Evolutionary conservation across 2,888 invertebrate genomes (phyloP), one percentile per base, ranked within the genome.

Genomic region (Belgica antarctica): DNA sequence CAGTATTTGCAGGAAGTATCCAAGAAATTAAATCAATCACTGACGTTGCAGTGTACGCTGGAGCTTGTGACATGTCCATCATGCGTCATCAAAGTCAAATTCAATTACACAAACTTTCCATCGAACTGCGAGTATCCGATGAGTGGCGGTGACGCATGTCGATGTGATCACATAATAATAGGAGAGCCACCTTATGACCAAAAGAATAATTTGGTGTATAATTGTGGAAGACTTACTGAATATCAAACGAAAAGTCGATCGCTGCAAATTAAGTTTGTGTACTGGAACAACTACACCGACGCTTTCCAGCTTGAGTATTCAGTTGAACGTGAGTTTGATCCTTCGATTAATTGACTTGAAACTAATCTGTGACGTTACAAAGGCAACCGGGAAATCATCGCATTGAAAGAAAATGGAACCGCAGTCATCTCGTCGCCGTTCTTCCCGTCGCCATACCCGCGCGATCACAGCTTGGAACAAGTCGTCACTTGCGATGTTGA

Each of bases 11-110:
- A 61, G 17, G 70, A 70, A 25, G 28, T 70, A n/a, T 27, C 59
- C 19, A 59, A 61, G 25, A n/a, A 27, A 1, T 41, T 41, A 3
- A 70, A 70, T 61, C 36, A 61, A 36, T 31, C 70, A 1, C 17
- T 61, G 10, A 46, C 61, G 10, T 17, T 61, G 25, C 83, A 84
- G 73, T 88, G 88, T 75, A 84, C 83, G 72, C 78, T 87, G 70
- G 88, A 88, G 77, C 79, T 89, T 72, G 84, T 88, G 47, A 87
- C 88, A 1, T 89, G 89, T 75, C 86, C 89, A 1, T 86, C 87
- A 17, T 89, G 89, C 75, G 82, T 88, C 63, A 83, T 86, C 70
- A 78, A 79, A 36, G 76, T 85, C 52, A 81, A 80, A 57, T 83
- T 86, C 73, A 81, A 79, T 76, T 81, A 75, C 17, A 72, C 72